Percentiles rank a stretch among this genome's conserved stretches.
Conservation (phyloP, 2,888 invertebrate species). For the Alcis repandata region DNA sequence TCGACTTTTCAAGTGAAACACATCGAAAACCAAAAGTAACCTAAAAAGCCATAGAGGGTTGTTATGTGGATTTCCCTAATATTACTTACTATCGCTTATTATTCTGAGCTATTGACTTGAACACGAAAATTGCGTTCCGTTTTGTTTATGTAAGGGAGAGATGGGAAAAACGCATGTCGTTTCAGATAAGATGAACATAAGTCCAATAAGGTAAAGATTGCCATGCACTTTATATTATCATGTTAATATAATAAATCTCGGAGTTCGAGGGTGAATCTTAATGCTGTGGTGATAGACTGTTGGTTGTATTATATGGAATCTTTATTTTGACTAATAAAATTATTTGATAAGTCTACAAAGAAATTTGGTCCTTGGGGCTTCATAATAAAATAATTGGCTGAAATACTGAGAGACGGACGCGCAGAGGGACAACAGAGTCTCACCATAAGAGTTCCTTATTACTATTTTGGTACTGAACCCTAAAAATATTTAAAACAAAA, state of each 20-base stretch:
- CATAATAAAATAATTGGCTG: no score
- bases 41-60: constrained; percentile 57
- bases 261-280: constrained; percentile 70
- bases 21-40: constrained; percentile 57
- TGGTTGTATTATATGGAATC: not conserved
- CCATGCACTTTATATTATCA: constrained; percentile 63
- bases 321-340: not conserved
- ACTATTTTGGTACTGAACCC: no score
- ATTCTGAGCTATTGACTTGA: constrained; percentile 85
- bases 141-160: constrained; percentile 79
- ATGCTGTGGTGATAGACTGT: constrained; percentile 51
- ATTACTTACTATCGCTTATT: constrained; percentile 84
- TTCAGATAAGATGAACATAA: constrained; percentile 70
- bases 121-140: constrained; percentile 83
- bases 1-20: constrained; percentile 29
- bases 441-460: no score
- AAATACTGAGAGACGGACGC: no score
- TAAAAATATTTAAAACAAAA: no score
- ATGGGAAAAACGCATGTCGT: constrained; percentile 64
- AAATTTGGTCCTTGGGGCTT: no score
- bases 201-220: constrained; percentile 68
- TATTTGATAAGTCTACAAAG: not conserved
- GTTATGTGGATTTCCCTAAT: constrained; percentile 79
- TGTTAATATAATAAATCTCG: constrained; percentile 73
- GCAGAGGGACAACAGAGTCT: no score